A percentile compares a stretch with the other conserved stretches of the same genome.
These are phyloP conservation scores for Actinostola sp. DNA, from an alignment of 92 coral and sea anemone species.

Conservation along the genomic window DNA sequence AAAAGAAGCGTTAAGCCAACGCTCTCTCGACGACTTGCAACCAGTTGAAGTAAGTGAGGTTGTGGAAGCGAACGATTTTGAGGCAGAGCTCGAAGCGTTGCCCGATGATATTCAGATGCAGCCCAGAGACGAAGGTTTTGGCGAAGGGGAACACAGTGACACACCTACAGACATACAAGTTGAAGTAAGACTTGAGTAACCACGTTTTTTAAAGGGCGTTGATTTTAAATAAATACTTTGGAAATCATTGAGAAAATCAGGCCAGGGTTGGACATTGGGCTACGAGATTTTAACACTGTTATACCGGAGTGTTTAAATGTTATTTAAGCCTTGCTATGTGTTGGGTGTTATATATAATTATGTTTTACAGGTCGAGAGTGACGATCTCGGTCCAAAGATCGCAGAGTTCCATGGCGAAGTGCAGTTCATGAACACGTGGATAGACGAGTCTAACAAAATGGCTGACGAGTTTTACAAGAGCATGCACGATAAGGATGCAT, in stretches of 20 bases:
- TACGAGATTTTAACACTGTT: no score
- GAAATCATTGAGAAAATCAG: no score
- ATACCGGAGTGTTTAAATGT: no score
- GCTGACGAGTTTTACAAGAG: slow-evolving; percentile 63
- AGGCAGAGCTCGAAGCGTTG: slow-evolving; percentile 1
- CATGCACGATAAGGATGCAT: slow-evolving; percentile 83
- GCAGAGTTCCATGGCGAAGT: slow-evolving; percentile 60
- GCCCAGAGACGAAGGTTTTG: slow-evolving; percentile 26
- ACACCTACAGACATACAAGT: not conserved
- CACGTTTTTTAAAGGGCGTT: no score
- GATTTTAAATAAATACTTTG: no score
- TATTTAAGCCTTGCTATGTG: no score
- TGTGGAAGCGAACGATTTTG: slow-evolving; percentile 4
- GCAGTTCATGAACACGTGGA: slow-evolving; percentile 71
- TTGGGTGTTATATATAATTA: no score
- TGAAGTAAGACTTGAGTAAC: no score
- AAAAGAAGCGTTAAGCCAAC: not conserved
- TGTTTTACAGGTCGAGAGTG: slow-evolving; percentile 44
- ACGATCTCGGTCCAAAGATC: slow-evolving; percentile 39
- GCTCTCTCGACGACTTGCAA: not conserved
- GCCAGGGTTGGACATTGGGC: no score
- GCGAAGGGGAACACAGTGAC: slow-evolving; percentile 14
- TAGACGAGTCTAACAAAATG: slow-evolving; percentile 72
- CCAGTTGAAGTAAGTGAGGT: slow-evolving; percentile 9
- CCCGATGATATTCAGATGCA: slow-evolving; percentile 9